phyloP scores from a whole-genome alignment of 2,113 vertebrate species.

The Triplophysa siluroides region DNA sequence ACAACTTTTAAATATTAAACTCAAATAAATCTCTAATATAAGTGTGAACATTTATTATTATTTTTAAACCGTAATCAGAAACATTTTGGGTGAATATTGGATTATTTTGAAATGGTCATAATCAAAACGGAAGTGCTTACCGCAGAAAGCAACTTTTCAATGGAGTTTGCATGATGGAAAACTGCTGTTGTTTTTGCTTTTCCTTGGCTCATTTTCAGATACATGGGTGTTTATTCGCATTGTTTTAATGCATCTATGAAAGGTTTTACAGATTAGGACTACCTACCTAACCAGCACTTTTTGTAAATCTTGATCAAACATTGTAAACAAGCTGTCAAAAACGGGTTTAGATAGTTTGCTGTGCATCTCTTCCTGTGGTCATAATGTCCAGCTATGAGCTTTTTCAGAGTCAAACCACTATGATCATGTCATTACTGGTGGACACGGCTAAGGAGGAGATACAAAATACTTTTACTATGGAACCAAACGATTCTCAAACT shows the following conservation, averaged over 20 bases:
- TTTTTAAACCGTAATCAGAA: too few species aligned
- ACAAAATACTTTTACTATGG: not conserved
- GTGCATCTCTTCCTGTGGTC: not conserved
- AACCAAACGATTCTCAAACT: not conserved
- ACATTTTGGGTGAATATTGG: too few species aligned
- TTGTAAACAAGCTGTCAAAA: not conserved
- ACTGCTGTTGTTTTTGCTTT: too few species aligned
- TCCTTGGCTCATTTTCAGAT: too few species aligned
- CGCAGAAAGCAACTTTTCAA: not conserved
- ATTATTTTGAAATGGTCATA: not conserved
- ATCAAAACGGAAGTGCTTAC: conserved; percentile 6
- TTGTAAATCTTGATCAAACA: not conserved
- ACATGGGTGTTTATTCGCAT: too few species aligned
- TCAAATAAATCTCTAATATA: too few species aligned
- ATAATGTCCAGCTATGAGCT: conserved; percentile 48
- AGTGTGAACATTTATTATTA: too few species aligned
- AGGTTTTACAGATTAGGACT: too few species aligned
- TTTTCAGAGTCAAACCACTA: conserved; percentile 56
- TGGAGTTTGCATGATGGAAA: not conserved
- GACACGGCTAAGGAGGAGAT: conserved; percentile 35
- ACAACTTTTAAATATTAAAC: too few species aligned
- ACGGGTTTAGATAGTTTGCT: not conserved
- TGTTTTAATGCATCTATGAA: too few species aligned
- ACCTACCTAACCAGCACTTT: too few species aligned
- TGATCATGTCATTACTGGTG: conserved; percentile 61